Percentiles rank a stretch among this genome's conserved stretches.
Evolutionary conservation across 2,888 invertebrate species (phyloP).

Genomic region (Graphium colonna): DNA sequence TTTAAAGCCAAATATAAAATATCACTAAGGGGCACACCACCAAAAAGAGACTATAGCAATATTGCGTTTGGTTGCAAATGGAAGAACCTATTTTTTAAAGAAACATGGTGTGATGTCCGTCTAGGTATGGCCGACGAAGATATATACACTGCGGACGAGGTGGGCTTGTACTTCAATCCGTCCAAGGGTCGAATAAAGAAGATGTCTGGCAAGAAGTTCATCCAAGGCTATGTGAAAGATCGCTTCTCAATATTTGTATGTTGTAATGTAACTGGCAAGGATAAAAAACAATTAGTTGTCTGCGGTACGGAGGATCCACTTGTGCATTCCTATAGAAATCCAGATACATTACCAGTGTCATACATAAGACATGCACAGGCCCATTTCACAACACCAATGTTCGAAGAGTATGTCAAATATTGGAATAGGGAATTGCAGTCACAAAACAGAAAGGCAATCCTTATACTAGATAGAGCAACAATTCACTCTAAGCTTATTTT

Average conservation of each 20-base stretch:
- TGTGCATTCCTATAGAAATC: constrained; percentile 39
- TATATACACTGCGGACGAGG: constrained; percentile 48
- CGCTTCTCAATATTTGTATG: constrained; percentile 45
- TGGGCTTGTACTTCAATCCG: constrained; percentile 46
- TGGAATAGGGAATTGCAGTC: constrained; percentile 43
- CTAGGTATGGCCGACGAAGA: constrained; percentile 41
- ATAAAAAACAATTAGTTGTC: constrained; percentile 44
- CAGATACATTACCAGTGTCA: constrained; percentile 42
- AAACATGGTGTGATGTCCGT: constrained; percentile 45
- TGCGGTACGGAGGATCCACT: constrained; percentile 47
- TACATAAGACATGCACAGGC: constrained; percentile 45
- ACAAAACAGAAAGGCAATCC: constrained; percentile 36
- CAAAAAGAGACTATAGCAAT: constrained; percentile 29
- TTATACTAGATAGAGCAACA: constrained; percentile 44
- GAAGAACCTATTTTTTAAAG: constrained; percentile 47
- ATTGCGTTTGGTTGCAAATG: constrained; percentile 42
- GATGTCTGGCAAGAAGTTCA: constrained; percentile 42
- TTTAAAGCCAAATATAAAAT: constrained; percentile 47
- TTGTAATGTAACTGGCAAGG: constrained; percentile 42
- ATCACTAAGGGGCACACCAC: constrained; percentile 31
- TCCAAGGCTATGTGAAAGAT: constrained; percentile 45
- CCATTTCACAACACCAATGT: constrained; percentile 47
- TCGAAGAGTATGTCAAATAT: constrained; percentile 45
- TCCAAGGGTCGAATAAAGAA: constrained; percentile 48
- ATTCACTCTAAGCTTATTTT: constrained; percentile 47